phyloP scores from a whole-genome alignment of 2,113 vertebrate genomes.

The Sorex fumeus region DNA sequence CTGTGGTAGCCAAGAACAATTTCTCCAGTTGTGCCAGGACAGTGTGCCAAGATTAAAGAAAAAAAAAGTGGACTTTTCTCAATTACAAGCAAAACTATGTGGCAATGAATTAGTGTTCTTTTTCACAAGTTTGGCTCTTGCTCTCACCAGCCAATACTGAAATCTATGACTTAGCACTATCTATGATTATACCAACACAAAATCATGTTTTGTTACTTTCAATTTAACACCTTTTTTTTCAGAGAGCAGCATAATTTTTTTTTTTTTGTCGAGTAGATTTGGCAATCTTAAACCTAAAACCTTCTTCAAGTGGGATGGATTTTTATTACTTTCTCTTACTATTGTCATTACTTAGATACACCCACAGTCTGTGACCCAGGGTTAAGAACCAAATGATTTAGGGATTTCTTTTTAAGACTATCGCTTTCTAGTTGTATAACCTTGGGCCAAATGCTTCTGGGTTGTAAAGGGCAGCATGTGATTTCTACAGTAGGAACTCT shows the following conservation, averaged over 20 bases:
- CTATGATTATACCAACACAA: conserved; percentile 23
- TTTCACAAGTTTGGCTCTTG: conserved; percentile 62
- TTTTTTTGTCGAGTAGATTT: conserved; percentile 13
- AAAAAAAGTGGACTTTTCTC: conserved; percentile 65
- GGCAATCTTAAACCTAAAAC: not conserved
- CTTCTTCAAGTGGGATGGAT: not conserved
- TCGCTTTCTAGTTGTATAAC: conserved; percentile 10
- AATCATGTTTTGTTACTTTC: conserved; percentile 50
- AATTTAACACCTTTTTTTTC: conserved; percentile 44
- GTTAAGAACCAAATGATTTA: not conserved
- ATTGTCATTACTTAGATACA: conserved; percentile 8
- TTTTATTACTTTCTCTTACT: conserved; percentile 34
- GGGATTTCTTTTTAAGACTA: conserved; percentile 35
- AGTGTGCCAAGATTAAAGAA: conserved; percentile 76
- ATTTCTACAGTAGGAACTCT: not conserved
- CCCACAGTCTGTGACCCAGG: not conserved
- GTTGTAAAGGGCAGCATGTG: conserved; percentile 1
- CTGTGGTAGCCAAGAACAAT: conserved; percentile 74
- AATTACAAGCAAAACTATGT: conserved; percentile 57
- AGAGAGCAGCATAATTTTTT: conserved; percentile 11
- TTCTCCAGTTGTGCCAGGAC: conserved; percentile 62
- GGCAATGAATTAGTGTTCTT: conserved; percentile 45
- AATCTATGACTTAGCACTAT: conserved; percentile 41
- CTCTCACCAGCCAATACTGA: conserved; percentile 18
- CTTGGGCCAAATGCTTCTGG: conserved; percentile 20